phyloP scores from a whole-genome alignment of 2,113 vertebrate genomes.

The Bungarus multicinctus region DNA sequence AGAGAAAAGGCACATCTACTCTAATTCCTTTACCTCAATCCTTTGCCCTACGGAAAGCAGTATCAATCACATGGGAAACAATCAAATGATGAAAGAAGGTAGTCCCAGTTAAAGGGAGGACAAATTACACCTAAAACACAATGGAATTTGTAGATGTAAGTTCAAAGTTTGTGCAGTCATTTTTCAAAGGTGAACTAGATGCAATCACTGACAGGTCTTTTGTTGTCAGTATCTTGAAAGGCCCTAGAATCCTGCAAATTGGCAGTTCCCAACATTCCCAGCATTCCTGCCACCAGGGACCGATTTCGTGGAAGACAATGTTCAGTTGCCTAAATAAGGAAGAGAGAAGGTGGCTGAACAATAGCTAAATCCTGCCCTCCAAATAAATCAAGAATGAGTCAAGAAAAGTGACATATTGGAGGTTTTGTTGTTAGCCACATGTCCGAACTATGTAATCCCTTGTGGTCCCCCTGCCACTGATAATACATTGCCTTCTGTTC shows the following conservation, averaged over 20 bases:
- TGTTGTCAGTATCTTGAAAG: not conserved
- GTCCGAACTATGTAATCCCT: not conserved
- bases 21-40: not conserved
- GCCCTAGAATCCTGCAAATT: not conserved
- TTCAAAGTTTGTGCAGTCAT: not conserved
- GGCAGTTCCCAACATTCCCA: not conserved
- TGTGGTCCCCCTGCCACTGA: conserved; percentile 2
- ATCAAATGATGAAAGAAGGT: not conserved
- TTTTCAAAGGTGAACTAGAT: not conserved
- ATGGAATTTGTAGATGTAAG: not conserved
- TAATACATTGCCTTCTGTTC: not conserved
- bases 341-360: not conserved
- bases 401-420: conserved; percentile 1
- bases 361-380: conserved; percentile 15
- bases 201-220: not conserved
- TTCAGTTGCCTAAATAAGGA: conserved; percentile 16
- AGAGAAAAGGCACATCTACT: not conserved
- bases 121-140: not conserved
- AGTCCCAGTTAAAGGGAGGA: not conserved
- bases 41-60: not conserved
- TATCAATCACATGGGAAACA: not conserved
- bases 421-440: not conserved
- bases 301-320: not conserved
- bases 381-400: not conserved
- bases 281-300: not conserved